Percentiles rank a stretch among this genome's conserved stretches.
Conservation (phyloP, 1,140 invertebrate species). For the Eriocheir sinensis region DNA sequence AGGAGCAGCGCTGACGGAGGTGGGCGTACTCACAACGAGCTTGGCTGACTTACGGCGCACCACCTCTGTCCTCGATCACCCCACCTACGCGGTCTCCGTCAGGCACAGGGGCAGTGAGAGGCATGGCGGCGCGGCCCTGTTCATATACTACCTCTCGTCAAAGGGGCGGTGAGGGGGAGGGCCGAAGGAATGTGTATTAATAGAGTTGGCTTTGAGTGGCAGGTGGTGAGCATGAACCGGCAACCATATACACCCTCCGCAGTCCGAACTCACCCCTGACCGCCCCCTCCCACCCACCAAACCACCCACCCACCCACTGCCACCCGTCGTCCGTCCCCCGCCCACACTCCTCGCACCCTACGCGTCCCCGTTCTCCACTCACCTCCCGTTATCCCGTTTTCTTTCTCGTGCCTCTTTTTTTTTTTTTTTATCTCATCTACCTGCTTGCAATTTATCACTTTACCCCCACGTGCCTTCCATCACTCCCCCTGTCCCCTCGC, state of each 20-base stretch:
- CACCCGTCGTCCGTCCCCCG: background rate
- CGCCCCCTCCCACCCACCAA: background rate
- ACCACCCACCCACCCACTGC: background rate
- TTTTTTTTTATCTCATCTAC: background rate
- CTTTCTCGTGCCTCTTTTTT: background rate
- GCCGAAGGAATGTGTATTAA: slow-evolving; percentile 29
- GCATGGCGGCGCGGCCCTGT: background rate
- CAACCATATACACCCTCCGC: background rate
- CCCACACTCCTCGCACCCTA: background rate
- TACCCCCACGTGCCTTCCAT: background rate
- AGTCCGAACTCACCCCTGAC: background rate
- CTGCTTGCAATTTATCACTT: background rate
- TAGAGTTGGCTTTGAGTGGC: slow-evolving; percentile 57
- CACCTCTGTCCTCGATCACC: background rate
- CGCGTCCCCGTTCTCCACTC: background rate
- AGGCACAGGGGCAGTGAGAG: slow-evolving; percentile 43
- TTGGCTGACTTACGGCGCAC: background rate
- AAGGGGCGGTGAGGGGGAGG: background rate
- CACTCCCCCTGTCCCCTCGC: background rate
- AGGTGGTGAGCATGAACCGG: background rate
- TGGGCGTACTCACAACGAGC: slow-evolving; percentile 33
- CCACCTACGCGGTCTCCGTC: background rate
- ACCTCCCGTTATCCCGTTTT: background rate
- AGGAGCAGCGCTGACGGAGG: background rate
- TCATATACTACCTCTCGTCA: slow-evolving; percentile 49